Evolutionary conservation across 2,888 invertebrate species (phyloP).

Genomic region (Heliconius erato): DNA sequence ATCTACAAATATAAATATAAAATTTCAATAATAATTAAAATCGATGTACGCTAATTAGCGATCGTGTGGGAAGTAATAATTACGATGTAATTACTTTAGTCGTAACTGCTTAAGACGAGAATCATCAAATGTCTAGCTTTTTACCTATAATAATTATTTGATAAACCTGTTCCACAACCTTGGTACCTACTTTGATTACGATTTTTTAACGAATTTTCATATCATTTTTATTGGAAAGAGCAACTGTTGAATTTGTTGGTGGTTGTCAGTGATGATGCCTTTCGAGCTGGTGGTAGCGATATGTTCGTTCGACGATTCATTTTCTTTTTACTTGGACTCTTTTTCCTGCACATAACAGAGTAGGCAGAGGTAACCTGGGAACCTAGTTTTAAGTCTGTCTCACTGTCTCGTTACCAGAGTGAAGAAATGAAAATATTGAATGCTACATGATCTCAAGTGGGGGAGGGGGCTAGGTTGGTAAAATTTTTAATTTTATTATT

Average conservation of each 20-base stretch:
- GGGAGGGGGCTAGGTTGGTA: too few species aligned
- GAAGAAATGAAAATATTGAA: too few species aligned
- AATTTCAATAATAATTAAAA: constrained; percentile 50
- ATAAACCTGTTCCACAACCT: constrained; percentile 38
- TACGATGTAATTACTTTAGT: constrained; percentile 50
- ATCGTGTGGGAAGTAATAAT: constrained; percentile 60
- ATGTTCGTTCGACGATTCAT: too few species aligned
- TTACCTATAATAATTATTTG: constrained; percentile 38
- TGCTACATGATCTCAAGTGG: too few species aligned
- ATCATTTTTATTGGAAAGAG: neutral
- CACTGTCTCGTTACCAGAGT: too few species aligned
- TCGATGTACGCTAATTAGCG: constrained; percentile 67
- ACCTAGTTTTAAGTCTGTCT: too few species aligned
- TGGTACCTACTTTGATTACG: constrained; percentile 10
- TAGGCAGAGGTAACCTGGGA: too few species aligned
- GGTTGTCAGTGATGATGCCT: neutral
- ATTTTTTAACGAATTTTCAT: neutral
- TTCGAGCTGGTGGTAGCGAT: neutral
- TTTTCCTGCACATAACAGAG: too few species aligned
- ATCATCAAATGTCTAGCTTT: constrained; percentile 46
- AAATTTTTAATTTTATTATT: too few species aligned
- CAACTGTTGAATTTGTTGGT: too few species aligned
- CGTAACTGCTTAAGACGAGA: constrained; percentile 45
- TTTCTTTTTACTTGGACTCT: too few species aligned
- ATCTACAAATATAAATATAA: constrained; percentile 42